Conservation (phyloP, 2,113 vertebrate species). For the Rhinolophus ferrumequinum region DNA sequence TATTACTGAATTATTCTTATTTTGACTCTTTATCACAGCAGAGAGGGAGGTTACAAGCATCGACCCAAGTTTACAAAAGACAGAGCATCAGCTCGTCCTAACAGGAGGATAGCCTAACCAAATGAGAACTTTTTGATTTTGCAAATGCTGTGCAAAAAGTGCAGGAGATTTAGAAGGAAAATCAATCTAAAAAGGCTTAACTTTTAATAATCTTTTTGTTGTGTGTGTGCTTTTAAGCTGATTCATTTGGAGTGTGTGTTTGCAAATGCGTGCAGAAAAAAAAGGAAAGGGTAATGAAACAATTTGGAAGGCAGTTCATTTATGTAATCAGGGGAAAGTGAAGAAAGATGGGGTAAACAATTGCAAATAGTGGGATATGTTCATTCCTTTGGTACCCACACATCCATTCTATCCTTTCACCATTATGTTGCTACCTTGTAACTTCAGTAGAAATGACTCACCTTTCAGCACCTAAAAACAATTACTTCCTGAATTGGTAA, state of each 20-base stretch:
- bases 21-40: slow-evolving; percentile 37
- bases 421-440: background rate
- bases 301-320: background rate
- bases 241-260: background rate
- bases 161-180: slow-evolving; percentile 19
- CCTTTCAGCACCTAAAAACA: background rate
- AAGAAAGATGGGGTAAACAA: background rate
- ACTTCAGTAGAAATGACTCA: background rate
- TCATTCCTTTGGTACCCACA: background rate
- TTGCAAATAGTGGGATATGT: background rate
- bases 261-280: background rate
- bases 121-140: slow-evolving; percentile 35
- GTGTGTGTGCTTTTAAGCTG: background rate
- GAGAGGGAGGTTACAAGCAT: slow-evolving; percentile 52
- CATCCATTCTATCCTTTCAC: background rate
- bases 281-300: background rate
- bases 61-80: slow-evolving; percentile 49
- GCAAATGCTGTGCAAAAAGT: background rate
- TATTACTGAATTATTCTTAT: slow-evolving; percentile 63
- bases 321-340: background rate
- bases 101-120: background rate
- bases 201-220: slow-evolving; percentile 6
- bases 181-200: background rate
- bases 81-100: slow-evolving; percentile 44
- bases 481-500: background rate